Conservation (phyloP, 2,113 vertebrate genomes). For the Garra rufa region DNA sequence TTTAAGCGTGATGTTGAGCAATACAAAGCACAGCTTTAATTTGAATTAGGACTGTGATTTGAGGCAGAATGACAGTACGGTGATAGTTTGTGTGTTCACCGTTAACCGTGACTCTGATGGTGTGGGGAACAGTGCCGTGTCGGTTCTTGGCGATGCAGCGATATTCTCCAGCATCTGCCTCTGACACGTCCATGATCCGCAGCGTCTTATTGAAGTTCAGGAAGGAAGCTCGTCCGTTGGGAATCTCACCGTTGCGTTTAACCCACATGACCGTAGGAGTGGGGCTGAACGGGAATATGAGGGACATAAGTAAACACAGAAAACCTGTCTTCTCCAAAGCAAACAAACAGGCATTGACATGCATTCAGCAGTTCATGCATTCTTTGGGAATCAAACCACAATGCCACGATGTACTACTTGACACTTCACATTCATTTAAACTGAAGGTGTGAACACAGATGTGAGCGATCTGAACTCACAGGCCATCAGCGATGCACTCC, state of each 20-base stretch:
- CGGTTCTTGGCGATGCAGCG: slow-evolving; percentile 87
- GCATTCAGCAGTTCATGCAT: too few relatives aligned
- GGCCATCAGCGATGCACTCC: slow-evolving; percentile 94
- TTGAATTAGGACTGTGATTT: background rate
- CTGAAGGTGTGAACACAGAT: background rate
- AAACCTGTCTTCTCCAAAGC: too few relatives aligned
- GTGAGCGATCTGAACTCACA: slow-evolving; percentile 79
- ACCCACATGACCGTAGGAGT: slow-evolving; percentile 90
- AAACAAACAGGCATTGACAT: too few relatives aligned
- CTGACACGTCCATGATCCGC: slow-evolving; percentile 85
- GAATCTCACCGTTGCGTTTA: slow-evolving; percentile 88
- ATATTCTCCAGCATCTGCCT: slow-evolving; percentile 91
- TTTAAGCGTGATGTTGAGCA: background rate
- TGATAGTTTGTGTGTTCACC: slow-evolving; percentile 71
- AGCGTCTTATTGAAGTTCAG: slow-evolving; percentile 91
- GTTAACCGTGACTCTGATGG: slow-evolving; percentile 89
- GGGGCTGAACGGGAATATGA: slow-evolving; percentile 77
- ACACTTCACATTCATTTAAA: too few relatives aligned
- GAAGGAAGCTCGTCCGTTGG: slow-evolving; percentile 80
- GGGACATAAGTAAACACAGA: background rate
- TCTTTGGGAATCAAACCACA: too few relatives aligned
- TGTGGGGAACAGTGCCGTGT: slow-evolving; percentile 81
- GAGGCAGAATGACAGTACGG: too few relatives aligned
- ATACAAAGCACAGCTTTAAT: background rate
- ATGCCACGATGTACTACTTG: too few relatives aligned